Evolutionary conservation across 2,113 vertebrate species (phyloP).

Genomic region (Albula goreensis): DNA sequence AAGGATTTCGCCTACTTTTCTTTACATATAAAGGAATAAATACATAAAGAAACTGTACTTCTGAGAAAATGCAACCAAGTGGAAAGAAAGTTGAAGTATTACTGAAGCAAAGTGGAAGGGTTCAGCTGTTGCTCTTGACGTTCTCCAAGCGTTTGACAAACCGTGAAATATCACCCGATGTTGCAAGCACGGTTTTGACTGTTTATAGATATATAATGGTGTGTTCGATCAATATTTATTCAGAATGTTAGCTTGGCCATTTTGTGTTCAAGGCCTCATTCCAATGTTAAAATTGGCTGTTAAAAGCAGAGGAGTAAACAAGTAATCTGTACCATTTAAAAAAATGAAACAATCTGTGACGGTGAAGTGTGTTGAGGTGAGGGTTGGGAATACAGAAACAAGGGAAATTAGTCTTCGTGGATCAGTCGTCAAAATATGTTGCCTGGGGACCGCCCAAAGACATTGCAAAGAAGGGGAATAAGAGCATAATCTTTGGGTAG

Average conservation of each 20-base stretch:
- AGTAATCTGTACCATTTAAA: neutral
- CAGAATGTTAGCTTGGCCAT: neutral
- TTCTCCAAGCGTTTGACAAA: neutral
- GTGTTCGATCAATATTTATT: neutral
- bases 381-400: neutral
- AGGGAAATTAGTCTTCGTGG: too few relatives aligned
- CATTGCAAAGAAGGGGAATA: neutral
- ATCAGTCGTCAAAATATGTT: too few relatives aligned
- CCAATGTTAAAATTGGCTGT: neutral
- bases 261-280: neutral
- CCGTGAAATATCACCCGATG: neutral
- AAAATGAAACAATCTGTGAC: neutral
- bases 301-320: neutral
- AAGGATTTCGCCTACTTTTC: too few relatives aligned
- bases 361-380: neutral
- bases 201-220: neutral
- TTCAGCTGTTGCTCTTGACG: neutral
- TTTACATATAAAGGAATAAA: too few relatives aligned
- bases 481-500: neutral
- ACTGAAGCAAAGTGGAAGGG: neutral
- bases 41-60: too few relatives aligned
- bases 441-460: too few relatives aligned
- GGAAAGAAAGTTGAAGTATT: neutral
- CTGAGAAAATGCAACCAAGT: too few relatives aligned
- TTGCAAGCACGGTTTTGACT: neutral